Conservation (phyloP, 2,888 invertebrate genomes). For the Limnephilus marmoratus region DNA sequence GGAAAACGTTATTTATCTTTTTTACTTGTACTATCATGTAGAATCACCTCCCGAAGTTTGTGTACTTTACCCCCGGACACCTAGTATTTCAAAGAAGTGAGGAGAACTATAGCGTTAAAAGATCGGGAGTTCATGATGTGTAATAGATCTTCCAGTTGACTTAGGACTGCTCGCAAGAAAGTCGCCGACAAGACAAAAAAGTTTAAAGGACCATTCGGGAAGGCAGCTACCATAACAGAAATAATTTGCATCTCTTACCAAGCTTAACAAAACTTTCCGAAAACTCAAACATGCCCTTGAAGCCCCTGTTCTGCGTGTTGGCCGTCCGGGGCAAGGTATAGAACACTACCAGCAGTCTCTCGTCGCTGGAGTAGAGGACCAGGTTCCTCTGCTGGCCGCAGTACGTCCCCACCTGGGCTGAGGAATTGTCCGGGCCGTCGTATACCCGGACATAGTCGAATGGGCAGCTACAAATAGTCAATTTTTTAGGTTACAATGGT, state of each 20-base stretch:
- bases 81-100: no score
- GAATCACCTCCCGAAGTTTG: no score
- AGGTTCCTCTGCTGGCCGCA: constrained; percentile 98
- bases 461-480: constrained; percentile 87
- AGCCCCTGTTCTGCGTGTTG: constrained; percentile 98
- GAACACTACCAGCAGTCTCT: constrained; percentile 93
- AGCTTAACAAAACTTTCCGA: constrained; percentile 98
- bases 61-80: no score
- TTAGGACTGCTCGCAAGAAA: no score
- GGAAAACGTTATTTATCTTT: no score
- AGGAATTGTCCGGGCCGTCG: constrained; percentile 93
- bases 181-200: no score
- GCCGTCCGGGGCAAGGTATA: constrained; percentile 93
- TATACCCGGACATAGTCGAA: constrained; percentile 98
- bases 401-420: constrained; percentile 96
- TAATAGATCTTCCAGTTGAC: no score
- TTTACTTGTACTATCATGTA: no score
- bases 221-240: no score
- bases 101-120: no score
- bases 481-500: constrained; percentile 21
- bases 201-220: no score
- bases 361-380: constrained; percentile 95
- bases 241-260: constrained; percentile 79
- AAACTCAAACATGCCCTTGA: constrained; percentile 99
- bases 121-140: no score